Conservation (phyloP, 1,140 invertebrate genomes). For the Trypoxylus dichotomus region DNA sequence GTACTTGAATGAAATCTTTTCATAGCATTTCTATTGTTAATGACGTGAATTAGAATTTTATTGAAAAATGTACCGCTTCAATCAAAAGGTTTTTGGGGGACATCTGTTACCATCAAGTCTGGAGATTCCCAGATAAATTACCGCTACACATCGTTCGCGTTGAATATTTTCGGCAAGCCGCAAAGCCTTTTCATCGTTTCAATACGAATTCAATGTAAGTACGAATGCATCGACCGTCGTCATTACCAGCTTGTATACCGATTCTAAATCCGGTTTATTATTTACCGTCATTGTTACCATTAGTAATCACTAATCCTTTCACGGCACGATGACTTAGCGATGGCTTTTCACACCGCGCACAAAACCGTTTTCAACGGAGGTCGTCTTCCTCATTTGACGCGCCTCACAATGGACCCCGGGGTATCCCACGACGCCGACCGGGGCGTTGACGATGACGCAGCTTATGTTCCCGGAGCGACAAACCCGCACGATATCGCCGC, state of each 20-base stretch:
- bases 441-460: background rate
- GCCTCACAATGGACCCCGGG: background rate
- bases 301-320: conserved; percentile 3
- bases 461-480: background rate
- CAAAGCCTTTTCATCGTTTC: background rate
- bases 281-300: background rate
- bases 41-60: background rate
- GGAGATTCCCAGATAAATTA: background rate
- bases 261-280: conserved; percentile 3
- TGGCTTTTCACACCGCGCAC: background rate
- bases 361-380: background rate
- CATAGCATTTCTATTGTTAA: background rate
- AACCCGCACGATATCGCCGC: background rate
- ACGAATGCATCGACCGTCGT: background rate
- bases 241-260: background rate
- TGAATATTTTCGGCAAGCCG: background rate
- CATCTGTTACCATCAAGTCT: background rate
- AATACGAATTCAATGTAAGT: background rate
- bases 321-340: conserved; percentile 5
- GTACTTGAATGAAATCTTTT: background rate
- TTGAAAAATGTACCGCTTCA: background rate
- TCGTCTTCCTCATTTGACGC: conserved; percentile 5
- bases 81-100: background rate
- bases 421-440: background rate
- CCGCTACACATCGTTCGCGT: background rate